Evolutionary conservation across 1,140 invertebrate genomes (phyloP), one percentile per base, ranked within the genome.

Genomic region (Ephestia elutella): DNA sequence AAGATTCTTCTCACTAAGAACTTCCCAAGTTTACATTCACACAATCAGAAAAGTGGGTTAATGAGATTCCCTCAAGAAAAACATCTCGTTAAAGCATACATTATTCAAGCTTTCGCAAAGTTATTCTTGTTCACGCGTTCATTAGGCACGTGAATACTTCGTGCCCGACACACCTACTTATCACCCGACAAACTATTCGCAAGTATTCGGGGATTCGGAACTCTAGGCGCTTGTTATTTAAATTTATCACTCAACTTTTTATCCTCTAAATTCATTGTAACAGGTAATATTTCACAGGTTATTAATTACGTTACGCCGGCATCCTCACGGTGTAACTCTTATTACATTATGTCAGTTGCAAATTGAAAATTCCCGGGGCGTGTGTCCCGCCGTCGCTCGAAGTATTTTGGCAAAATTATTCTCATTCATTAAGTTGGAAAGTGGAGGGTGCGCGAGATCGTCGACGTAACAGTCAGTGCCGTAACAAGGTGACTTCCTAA

Each of bases 241-340:
- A 86, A 87, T 87, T 87, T 87, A 87, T 86, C 83, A 85, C 83
- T 85, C 82, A 87, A 87, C 82, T 87, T 87, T n/a, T 86, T 85
- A 85, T 86, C 76, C 77, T 82, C 76, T 83, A 87, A 87, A 87
- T 86, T 86, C 79, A 83, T 83, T 81, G 82, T 85, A 85, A 78
- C 82, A 86, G 82, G 85, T 85, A 87, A 87, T 87, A 87, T 83
- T 87, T 87, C 80, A 87, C 79, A 76, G 80, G 76, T 84, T 87
- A 87, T 87, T 87, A 87, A 87, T 87, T 87, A 86, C 80, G 71
- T 73, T 82, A 74, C 74, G 73, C 71, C 75, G 77, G 81, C 81
- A 82, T 87, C 75, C 80, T 78, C 68, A 71, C 79, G 73, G 79
- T 84, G 85, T 85, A 83, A 87, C 82, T 87, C 83, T 87, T 87